These are phyloP conservation scores for Congeria kusceri DNA, from an alignment of 2,888 invertebrate genomes.

Conservation along the genomic window DNA sequence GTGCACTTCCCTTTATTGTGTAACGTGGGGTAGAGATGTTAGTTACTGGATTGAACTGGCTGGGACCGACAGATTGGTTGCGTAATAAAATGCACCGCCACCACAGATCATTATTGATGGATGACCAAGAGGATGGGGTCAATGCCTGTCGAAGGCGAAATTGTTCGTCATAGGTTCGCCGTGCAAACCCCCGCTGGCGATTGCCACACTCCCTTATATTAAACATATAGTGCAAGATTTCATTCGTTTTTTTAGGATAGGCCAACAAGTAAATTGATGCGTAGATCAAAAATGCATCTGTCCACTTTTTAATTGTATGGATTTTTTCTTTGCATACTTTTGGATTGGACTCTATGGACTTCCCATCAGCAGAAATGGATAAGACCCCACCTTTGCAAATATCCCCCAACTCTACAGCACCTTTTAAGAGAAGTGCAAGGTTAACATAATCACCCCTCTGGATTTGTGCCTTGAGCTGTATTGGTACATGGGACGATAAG, in stretches of 20 bases:
- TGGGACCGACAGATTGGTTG: too few relatives aligned
- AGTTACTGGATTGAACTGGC: too few relatives aligned
- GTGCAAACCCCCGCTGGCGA: conserved; percentile 13
- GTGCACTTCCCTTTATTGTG: neutral
- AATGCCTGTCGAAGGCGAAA: conserved; percentile 4
- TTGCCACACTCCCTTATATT: neutral
- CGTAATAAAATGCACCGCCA: neutral
- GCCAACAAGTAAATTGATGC: conserved; percentile 6
- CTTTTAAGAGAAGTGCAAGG: neutral
- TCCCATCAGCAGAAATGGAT: neutral
- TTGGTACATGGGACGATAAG: too few relatives aligned
- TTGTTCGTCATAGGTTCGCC: conserved; percentile 3
- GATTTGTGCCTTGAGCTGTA: neutral
- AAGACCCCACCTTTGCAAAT: neutral
- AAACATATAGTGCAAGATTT: conserved; percentile 23
- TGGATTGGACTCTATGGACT: neutral
- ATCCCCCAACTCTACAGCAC: neutral
- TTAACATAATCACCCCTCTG: neutral
- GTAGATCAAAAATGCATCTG: conserved; percentile 25
- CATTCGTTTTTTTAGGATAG: neutral
- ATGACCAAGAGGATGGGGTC: neutral
- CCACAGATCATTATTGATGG: conserved; percentile 13
- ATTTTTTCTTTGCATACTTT: conserved; percentile 16
- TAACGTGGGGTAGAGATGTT: too few relatives aligned
- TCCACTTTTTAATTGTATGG: conserved; percentile 12